Conservation (phyloP, 2,797 vertebrate genomes). For the Scyliorhinus canicula region DNA sequence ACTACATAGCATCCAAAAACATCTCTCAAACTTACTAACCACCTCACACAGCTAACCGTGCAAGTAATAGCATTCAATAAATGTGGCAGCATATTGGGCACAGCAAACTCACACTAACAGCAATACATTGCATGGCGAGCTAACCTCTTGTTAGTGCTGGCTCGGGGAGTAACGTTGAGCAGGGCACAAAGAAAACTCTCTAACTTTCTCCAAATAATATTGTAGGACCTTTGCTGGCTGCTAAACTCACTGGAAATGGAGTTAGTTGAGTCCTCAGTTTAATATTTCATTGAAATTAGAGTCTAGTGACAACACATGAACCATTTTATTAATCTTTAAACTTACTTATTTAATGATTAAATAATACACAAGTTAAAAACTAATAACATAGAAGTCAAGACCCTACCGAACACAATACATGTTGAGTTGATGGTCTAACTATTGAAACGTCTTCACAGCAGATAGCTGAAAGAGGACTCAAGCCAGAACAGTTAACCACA, state of each 20-base stretch:
- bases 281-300: neutral
- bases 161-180: neutral
- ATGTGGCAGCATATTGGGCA: neutral
- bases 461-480: neutral
- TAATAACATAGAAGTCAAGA: neutral
- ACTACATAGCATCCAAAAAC: neutral
- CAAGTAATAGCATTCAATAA: neutral
- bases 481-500: neutral
- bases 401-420: neutral
- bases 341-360: neutral
- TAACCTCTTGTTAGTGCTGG: neutral
- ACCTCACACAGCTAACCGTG: neutral
- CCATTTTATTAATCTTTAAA: neutral
- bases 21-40: neutral
- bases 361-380: neutral
- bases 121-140: neutral
- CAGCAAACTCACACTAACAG: neutral
- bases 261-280: neutral
- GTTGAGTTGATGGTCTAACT: neutral
- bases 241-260: neutral
- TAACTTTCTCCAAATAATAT: neutral
- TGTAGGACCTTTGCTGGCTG: neutral
- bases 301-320: neutral
- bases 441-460: neutral
- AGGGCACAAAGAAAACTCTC: neutral